A percentile compares a stretch with the other conserved stretches of the same genome.
These are phyloP conservation scores for Paracyclopina nana DNA, from an alignment of 1,140 invertebrate genomes.

Conservation along the genomic window DNA sequence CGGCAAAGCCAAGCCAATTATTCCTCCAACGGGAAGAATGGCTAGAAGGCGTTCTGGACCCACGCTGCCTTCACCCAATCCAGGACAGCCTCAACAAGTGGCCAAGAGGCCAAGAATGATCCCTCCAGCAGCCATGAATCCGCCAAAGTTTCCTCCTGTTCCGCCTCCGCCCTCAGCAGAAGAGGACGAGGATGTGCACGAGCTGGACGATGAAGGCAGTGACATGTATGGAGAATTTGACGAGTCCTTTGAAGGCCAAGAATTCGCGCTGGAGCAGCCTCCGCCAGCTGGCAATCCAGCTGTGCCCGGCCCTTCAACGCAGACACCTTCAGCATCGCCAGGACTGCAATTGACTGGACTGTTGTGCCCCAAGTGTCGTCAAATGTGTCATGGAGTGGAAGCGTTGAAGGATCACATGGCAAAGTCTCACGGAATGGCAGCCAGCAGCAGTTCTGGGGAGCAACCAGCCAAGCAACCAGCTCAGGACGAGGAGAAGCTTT, in stretches of 20 bases:
- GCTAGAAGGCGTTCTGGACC: not conserved
- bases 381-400: not conserved
- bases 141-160: not conserved
- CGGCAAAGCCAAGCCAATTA: not conserved
- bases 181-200: not conserved
- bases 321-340: too few species aligned
- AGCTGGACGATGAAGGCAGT: not conserved
- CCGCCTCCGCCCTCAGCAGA: not conserved
- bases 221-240: not conserved
- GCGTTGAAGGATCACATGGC: constrained; percentile 11
- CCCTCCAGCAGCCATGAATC: not conserved
- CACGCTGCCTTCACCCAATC: not conserved
- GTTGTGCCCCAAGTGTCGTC: constrained; percentile 3
- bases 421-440: not conserved
- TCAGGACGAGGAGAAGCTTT: not conserved
- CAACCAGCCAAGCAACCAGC: not conserved
- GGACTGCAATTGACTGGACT: not conserved
- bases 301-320: not conserved
- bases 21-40: not conserved
- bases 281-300: not conserved
- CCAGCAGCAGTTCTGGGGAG: not conserved
- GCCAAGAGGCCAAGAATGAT: too few species aligned
- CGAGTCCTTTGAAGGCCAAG: not conserved
- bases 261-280: not conserved
- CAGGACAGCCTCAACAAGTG: too few species aligned